Conservation (phyloP, 2,113 vertebrate genomes). For the Urocitellus parryii region DNA sequence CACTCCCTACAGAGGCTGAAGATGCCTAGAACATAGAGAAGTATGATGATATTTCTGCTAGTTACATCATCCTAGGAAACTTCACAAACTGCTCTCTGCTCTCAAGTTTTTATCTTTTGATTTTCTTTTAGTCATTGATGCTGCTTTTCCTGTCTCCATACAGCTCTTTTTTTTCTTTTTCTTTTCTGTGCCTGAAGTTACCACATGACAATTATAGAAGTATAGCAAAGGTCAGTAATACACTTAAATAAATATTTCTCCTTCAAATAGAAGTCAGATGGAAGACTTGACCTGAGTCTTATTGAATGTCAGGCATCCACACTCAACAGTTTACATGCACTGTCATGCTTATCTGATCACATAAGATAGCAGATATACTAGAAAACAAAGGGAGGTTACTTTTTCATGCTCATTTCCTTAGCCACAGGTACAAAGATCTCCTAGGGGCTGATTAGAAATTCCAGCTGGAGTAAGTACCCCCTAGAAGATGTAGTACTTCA, state of each 20-base stretch:
- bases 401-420: neutral
- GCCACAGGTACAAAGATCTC: neutral
- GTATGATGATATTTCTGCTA: neutral
- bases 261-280: neutral
- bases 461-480: neutral
- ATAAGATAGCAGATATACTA: neutral
- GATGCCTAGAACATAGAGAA: neutral
- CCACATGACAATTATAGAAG: neutral
- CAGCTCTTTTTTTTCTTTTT: neutral
- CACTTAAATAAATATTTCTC: neutral
- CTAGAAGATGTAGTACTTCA: neutral
- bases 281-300: neutral
- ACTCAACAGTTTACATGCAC: neutral
- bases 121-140: neutral
- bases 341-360: neutral
- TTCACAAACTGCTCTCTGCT: neutral
- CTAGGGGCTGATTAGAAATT: neutral
- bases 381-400: neutral
- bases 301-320: neutral
- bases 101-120: neutral
- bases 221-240: neutral
- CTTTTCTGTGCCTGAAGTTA: neutral
- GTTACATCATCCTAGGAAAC: neutral
- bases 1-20: neutral
- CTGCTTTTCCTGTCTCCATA: neutral